Percentiles rank a stretch among this genome's conserved stretches.
These are phyloP conservation scores for Ligdia adustata DNA, from an alignment of 2,888 invertebrate species.

Conservation along the genomic window DNA sequence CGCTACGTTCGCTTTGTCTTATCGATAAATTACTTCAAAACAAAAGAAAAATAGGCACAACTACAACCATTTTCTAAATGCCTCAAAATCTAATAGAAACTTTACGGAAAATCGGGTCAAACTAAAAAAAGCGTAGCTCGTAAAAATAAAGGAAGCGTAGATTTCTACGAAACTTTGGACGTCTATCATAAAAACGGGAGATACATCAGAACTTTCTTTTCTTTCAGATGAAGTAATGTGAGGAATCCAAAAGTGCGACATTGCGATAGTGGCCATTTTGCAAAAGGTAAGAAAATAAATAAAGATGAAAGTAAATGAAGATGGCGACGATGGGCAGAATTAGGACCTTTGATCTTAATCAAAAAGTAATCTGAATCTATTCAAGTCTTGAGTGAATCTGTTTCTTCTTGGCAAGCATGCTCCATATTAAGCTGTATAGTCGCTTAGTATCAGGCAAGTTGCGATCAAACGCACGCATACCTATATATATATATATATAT, in stretches of 20 bases:
- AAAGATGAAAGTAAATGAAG: background rate
- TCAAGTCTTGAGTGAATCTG: background rate
- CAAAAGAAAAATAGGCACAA: too few species aligned
- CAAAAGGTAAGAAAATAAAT: background rate
- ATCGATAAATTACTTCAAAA: too few species aligned
- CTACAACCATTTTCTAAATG: too few species aligned
- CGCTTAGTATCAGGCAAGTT: background rate
- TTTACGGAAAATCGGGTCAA: too few species aligned
- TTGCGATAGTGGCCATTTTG: background rate
- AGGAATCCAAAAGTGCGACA: background rate
- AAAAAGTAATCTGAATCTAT: too few species aligned
- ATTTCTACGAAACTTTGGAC: conserved; percentile 1
- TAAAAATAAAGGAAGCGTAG: background rate
- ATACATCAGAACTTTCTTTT: conserved; percentile 6
- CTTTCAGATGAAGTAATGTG: background rate
- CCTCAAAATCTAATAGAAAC: too few species aligned
- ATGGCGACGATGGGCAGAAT: too few species aligned
- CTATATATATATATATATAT: too few species aligned
- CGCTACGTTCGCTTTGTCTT: too few species aligned
- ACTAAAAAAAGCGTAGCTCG: background rate
- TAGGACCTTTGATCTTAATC: too few species aligned
- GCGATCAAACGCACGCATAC: background rate
- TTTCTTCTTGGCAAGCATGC: background rate
- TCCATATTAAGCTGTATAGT: background rate
- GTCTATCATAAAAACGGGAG: conserved; percentile 8